Evolutionary conservation across 2,888 invertebrate species (phyloP), one percentile per base, ranked within the genome.

Genomic region (Leuctra nigra): DNA sequence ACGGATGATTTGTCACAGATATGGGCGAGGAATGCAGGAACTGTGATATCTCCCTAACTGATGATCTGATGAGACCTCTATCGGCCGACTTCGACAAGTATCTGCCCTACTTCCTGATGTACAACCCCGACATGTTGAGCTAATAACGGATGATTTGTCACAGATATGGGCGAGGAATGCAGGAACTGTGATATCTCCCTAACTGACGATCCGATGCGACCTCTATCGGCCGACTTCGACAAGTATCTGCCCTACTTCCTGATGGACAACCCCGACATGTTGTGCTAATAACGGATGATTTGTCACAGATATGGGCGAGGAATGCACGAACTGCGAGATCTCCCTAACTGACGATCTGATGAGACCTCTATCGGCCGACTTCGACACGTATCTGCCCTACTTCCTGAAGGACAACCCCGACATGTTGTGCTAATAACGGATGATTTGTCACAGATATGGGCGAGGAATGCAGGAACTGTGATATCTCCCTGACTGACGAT

Each of bases 71-170:
- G n/a, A 72, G 87, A 55, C 86, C 87, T 0, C 69, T 71, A 9
- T 62, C 67, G 7, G 74, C 76, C 35, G 80, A 80, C 24, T 91
- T 88, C 63, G 72, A 77, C 53, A 76, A 75, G 59, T 90, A 82
- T 66, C 70, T 91, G 56, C 78, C 84, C 3, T 86, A 79, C n/a
- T n/a, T n/a, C n/a, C n/a, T n/a, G n/a, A n/a, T n/a, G n/a, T n/a
- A n/a, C n/a, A n/a, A n/a, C n/a, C n/a, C n/a, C n/a, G n/a, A n/a
- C n/a, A n/a, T n/a, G n/a, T n/a, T n/a, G n/a, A n/a, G n/a, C n/a
- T n/a, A n/a, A n/a, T n/a, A n/a, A n/a, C n/a, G n/a, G n/a, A n/a
- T n/a, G n/a, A n/a, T n/a, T n/a, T n/a, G n/a, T n/a, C n/a, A n/a
- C n/a, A n/a, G n/a, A n/a, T n/a, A n/a, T n/a, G n/a, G n/a, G n/a